phyloP scores from a whole-genome alignment of 2,113 vertebrate species.

The Pollimyrus isidori region DNA sequence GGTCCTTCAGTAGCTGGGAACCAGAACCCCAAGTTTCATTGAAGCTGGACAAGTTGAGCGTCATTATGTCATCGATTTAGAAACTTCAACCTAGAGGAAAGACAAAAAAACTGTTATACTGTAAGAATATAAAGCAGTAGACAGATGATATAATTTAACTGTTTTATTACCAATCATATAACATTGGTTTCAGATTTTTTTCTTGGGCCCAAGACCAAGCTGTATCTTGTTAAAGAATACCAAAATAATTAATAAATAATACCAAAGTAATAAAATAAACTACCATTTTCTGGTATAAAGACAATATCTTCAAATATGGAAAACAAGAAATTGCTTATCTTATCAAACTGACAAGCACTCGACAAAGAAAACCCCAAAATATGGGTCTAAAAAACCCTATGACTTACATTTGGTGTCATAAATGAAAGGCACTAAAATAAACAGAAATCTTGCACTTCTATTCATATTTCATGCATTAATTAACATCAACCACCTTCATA shows the following conservation, averaged over 20 bases:
- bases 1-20: slow-evolving; percentile 49
- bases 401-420: background rate
- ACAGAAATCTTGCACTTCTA: background rate
- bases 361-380: background rate
- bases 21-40: slow-evolving; percentile 27
- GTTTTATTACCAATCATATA: background rate
- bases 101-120: background rate
- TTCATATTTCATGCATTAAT: background rate
- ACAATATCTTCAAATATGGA: background rate
- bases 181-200: background rate
- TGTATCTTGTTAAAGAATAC: background rate
- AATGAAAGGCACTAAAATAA: background rate
- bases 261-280: background rate
- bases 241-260: background rate
- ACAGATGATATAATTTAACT: background rate
- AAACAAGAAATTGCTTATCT: background rate
- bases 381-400: background rate
- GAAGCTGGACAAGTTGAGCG: slow-evolving; percentile 35
- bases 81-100: background rate
- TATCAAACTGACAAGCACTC: background rate
- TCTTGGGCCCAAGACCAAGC: background rate
- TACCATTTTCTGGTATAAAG: background rate
- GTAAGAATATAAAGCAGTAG: background rate
- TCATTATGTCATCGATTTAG: slow-evolving; percentile 43
- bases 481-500: background rate